A percentile compares a stretch with the other conserved stretches of the same genome.
Conservation (phyloP, 2,113 vertebrate species). For the Gymnobelideus leadbeateri region DNA sequence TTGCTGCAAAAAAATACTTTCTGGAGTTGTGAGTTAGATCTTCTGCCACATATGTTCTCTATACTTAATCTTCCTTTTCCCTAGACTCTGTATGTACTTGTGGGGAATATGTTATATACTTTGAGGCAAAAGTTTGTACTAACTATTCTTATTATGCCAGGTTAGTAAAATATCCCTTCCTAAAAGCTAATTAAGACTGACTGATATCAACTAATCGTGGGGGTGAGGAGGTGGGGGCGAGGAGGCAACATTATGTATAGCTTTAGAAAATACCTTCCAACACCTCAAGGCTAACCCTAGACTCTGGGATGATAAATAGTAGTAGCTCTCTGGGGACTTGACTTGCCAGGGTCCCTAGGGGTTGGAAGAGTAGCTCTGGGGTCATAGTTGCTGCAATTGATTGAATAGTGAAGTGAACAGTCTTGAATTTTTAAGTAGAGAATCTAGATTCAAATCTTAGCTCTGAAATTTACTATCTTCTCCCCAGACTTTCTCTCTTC, state of each 20-base stretch:
- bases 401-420: not conserved
- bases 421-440: not conserved
- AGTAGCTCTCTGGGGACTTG: not conserved
- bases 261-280: not conserved
- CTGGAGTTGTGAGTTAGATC: not conserved
- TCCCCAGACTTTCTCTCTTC: not conserved
- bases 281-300: not conserved
- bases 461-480: not conserved
- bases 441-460: not conserved
- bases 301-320: not conserved
- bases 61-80: not conserved
- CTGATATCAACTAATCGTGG: not conserved
- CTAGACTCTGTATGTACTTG: not conserved
- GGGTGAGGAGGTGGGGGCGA: too few relatives aligned
- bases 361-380: not conserved
- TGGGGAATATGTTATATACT: not conserved
- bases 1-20: not conserved
- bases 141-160: not conserved
- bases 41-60: not conserved
- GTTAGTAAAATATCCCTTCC: not conserved
- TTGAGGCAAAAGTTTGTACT: not conserved
- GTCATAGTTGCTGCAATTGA: not conserved
- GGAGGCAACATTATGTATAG: not conserved
- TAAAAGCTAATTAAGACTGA: not conserved
- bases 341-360: not conserved